Conservation (phyloP, 2,797 vertebrate genomes). For the Anniella stebbinsi region DNA sequence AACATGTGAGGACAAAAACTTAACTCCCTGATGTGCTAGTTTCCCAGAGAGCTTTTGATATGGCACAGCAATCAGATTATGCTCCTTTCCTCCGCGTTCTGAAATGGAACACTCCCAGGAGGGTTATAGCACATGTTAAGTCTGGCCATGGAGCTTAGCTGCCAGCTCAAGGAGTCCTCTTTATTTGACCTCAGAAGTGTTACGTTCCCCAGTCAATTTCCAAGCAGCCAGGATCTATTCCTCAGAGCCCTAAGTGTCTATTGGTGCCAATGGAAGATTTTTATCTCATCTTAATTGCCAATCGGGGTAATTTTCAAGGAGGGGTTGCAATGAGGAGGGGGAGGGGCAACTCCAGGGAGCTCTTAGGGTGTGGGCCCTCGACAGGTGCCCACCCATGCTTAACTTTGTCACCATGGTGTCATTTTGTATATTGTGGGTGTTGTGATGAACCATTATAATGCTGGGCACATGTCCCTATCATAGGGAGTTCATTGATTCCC, state of each 20-base stretch:
- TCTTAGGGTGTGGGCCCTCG: too few relatives aligned
- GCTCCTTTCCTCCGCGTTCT: background rate
- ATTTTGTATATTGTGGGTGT: background rate
- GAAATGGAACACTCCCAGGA: background rate
- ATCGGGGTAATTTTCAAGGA: too few relatives aligned
- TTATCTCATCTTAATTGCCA: too few relatives aligned
- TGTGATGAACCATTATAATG: background rate
- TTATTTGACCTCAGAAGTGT: background rate
- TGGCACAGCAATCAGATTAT: background rate
- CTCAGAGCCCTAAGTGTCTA: too few relatives aligned
- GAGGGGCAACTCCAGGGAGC: too few relatives aligned
- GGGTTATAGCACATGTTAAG: background rate
- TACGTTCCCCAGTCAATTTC: too few relatives aligned
- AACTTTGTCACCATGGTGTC: background rate
- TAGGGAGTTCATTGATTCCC: background rate
- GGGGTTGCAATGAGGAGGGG: too few relatives aligned
- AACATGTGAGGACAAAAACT: background rate
- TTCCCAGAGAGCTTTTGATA: background rate
- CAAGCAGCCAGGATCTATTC: too few relatives aligned
- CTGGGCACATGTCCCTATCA: background rate
- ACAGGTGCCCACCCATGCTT: too few relatives aligned
- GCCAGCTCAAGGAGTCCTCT: background rate
- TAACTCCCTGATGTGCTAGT: background rate
- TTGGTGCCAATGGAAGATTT: too few relatives aligned
- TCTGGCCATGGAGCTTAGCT: background rate